Percentiles rank a stretch among this genome's conserved stretches.
These are phyloP conservation scores for Callithrix jacchus DNA, from an alignment of 2,113 vertebrate species.

Conservation along the genomic window DNA sequence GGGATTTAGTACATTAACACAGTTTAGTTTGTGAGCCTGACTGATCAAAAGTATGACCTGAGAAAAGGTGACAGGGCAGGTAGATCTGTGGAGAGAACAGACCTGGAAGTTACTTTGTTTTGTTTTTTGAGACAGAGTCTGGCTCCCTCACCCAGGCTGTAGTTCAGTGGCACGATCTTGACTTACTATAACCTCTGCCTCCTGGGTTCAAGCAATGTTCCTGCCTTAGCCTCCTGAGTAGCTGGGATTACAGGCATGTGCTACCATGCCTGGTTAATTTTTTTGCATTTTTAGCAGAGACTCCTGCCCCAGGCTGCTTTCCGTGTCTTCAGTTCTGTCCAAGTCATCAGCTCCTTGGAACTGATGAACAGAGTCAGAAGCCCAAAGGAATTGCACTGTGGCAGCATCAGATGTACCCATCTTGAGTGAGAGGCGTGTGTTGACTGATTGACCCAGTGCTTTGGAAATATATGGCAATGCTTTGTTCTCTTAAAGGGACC, in stretches of 20 bases:
- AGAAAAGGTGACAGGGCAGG: background rate
- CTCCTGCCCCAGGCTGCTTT: conserved; percentile 71
- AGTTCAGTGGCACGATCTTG: too few species aligned
- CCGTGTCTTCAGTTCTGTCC: conserved; percentile 72
- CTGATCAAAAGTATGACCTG: background rate
- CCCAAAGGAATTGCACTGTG: conserved; percentile 45
- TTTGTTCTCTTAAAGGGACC: conserved; percentile 84
- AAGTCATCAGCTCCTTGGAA: conserved; percentile 63
- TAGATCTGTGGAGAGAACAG: background rate
- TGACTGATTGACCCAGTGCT: background rate
- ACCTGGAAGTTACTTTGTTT: background rate
- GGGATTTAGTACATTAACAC: background rate
- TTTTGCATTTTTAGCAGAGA: too few species aligned
- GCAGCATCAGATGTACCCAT: conserved; percentile 37
- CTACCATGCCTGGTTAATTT: too few species aligned
- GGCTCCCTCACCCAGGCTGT: too few species aligned
- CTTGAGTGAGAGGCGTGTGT: background rate
- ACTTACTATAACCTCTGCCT: too few species aligned
- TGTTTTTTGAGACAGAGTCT: too few species aligned
- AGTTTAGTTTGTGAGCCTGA: background rate
- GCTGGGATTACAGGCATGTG: too few species aligned
- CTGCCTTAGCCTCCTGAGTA: too few species aligned
- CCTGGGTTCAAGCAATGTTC: too few species aligned
- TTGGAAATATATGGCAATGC: conserved; percentile 61
- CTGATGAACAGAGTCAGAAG: conserved; percentile 55